Conservation (phyloP, 1,140 invertebrate species). For the Hyles euphorbiae region DNA sequence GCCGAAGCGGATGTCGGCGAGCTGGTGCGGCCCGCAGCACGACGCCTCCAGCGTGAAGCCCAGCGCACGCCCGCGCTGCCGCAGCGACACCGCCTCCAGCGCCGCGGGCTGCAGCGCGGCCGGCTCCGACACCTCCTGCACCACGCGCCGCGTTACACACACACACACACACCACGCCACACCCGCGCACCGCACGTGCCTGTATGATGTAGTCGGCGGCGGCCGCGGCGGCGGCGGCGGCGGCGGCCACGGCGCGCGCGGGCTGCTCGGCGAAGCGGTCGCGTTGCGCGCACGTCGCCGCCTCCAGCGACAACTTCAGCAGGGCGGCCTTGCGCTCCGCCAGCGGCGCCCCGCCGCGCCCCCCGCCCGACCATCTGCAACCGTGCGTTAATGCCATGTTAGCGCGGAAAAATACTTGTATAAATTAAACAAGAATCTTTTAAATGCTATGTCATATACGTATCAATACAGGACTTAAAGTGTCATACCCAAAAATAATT, state of each 20-base stretch:
- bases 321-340: constrained; percentile 82
- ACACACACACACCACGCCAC: constrained; percentile 68
- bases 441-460: too few relatives aligned
- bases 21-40: constrained; percentile 89
- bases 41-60: constrained; percentile 91
- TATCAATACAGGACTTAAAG: too few relatives aligned
- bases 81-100: constrained; percentile 89
- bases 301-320: constrained; percentile 86
- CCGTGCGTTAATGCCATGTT: too few relatives aligned
- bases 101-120: constrained; percentile 91
- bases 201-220: constrained; percentile 92
- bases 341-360: constrained; percentile 73
- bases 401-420: too few relatives aligned
- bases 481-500: too few relatives aligned
- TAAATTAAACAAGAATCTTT: too few relatives aligned
- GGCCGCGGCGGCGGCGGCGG: constrained; percentile 82
- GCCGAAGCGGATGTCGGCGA: constrained; percentile 90
- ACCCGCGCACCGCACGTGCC: constrained; percentile 72
- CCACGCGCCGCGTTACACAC: too few relatives aligned
- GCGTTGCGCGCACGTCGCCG: constrained; percentile 90
- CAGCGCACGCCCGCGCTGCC: constrained; percentile 86
- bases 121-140: constrained; percentile 86
- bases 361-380: constrained; percentile 34
- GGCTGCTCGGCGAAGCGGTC: constrained; percentile 91
- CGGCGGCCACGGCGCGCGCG: constrained; percentile 82